Base-by-base conservation (phyloP, 2,113 vertebrate genomes). In the Ariopsis seemanni region DNA sequence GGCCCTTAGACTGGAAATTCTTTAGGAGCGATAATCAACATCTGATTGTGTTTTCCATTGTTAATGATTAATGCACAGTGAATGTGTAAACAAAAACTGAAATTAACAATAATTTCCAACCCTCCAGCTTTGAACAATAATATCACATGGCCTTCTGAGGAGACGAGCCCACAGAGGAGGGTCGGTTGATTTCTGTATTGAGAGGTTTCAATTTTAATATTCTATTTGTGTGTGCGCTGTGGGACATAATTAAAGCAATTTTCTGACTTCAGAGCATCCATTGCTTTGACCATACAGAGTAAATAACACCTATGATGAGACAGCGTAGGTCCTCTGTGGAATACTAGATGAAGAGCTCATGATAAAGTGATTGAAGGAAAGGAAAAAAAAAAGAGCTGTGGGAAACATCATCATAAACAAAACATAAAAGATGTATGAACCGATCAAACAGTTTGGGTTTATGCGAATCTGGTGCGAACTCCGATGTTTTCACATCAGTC, bases 131-230 rank as follows among this genome's bases (percentile, higher is more conserved):
- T 62, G 55, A 87, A 82, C 52, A n/a, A 57, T 67, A 72, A 79
- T 84, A 48, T 77, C 11, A 0, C 10, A 77, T 2, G 22, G 27
- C 11, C 48, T 77, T 77, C 48, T 52, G 22, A 78, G 25, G 50
- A 78, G 22, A 77, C 50, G 22, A 53, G 52, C 6, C 14, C 25
- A 30, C n/a, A 79, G 52, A 17, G 14, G 74, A 75, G 25, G 10
- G 42, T 75, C 0, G n/a, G 12, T 27, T 55, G 25, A 17, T 27
- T 79, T 79, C 52, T 55, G 55, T 79, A 27, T 15, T 55, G 52
- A 55, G 78, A 20, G 74, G 79, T 65, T 90, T 90, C 77, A 83
- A 86, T 85, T 89, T 85, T 90, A 90, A 90, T 89, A 88, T 88
- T 81, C 78, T 60, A 58, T 80, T 57, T 42, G 80, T 74, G 74